Evolutionary conservation across 2,797 vertebrate species (phyloP).

Genomic region (Hipposideros larvatus): DNA sequence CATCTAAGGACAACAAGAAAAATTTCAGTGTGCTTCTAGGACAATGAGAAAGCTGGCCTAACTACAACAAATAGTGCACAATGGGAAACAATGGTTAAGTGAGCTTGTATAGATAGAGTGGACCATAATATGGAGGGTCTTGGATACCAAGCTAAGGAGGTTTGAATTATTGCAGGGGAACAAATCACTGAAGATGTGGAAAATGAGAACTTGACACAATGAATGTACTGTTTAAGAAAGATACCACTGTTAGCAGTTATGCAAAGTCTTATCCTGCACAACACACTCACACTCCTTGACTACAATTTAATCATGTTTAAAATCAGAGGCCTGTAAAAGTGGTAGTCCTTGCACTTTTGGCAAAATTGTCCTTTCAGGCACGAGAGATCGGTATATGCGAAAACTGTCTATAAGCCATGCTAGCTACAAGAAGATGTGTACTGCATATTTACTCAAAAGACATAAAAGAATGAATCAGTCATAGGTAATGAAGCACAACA

Average conservation of each 20-base stretch:
- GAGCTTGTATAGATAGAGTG: background rate
- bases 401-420: background rate
- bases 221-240: background rate
- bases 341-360: background rate
- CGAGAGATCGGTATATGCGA: background rate
- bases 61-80: background rate
- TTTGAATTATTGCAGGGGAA: background rate
- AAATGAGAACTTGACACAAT: background rate
- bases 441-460: slow-evolving; percentile 6
- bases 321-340: background rate
- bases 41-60: background rate
- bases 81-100: background rate
- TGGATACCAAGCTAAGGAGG: background rate
- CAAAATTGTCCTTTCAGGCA: slow-evolving; percentile 44
- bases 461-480: background rate
- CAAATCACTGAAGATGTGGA: slow-evolving; percentile 28
- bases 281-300: background rate
- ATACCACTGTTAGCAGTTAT: background rate
- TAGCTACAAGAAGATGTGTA: background rate
- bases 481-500: slow-evolving; percentile 23
- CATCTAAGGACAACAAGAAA: slow-evolving; percentile 19
- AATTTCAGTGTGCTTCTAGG: background rate
- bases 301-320: slow-evolving; percentile 51
- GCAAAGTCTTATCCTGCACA: slow-evolving; percentile 17
- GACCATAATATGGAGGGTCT: background rate